These are phyloP conservation scores for Watsonalla cultraria DNA, from an alignment of 2,888 invertebrate species.

Conservation along the genomic window DNA sequence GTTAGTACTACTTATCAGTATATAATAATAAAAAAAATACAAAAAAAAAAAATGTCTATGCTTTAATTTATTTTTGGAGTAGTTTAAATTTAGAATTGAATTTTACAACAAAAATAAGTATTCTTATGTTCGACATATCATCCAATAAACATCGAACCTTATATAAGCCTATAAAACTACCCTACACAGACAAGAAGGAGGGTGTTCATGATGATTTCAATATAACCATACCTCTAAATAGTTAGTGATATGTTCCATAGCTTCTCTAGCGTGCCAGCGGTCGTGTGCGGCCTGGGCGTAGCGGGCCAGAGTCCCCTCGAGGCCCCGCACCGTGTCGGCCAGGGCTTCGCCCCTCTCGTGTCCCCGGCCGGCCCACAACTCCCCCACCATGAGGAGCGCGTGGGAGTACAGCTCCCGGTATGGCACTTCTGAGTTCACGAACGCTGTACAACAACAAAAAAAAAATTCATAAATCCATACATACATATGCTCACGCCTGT, in stretches of 20 bases:
- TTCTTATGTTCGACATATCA: too few species aligned
- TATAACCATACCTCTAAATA: conserved; percentile 77
- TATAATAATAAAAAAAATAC: too few species aligned
- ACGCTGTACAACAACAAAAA: conserved; percentile 49
- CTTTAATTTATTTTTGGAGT: too few species aligned
- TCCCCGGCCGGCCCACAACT: conserved; percentile 29
- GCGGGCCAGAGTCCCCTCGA: conserved; percentile 6
- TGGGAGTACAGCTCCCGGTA: conserved; percentile 60
- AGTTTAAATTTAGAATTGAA: too few species aligned
- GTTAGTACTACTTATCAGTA: too few species aligned
- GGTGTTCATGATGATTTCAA: too few species aligned
- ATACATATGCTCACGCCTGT: background rate
- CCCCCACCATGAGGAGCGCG: conserved; percentile 41
- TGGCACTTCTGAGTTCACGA: conserved; percentile 59
- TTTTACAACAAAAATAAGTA: too few species aligned
- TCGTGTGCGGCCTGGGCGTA: conserved; percentile 10
- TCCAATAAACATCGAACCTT: too few species aligned
- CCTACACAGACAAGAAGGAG: too few species aligned
- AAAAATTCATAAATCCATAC: background rate
- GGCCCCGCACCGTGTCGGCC: conserved; percentile 11
- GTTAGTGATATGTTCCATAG: conserved; percentile 78
- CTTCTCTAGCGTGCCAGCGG: conserved; percentile 66
- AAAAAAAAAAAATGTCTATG: too few species aligned
- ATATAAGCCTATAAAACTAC: too few species aligned
- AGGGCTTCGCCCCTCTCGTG: conserved; percentile 3